Evolutionary conservation across 2,113 vertebrate species (phyloP).

Genomic region (Calidris pygmaea): DNA sequence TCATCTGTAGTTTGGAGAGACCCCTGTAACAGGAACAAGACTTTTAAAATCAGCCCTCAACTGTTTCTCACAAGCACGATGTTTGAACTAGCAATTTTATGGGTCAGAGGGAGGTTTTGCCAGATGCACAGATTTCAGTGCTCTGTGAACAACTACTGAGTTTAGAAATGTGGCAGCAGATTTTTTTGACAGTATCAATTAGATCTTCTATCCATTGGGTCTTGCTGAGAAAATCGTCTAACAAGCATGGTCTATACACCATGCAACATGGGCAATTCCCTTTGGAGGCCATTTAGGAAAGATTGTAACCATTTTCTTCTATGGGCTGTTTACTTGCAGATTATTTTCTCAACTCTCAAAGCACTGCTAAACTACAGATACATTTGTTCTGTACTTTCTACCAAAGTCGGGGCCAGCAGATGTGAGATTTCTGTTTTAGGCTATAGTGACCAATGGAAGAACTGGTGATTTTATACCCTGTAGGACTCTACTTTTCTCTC

Average conservation of each 20-base stretch:
- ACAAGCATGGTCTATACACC: neutral
- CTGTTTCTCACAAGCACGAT: neutral
- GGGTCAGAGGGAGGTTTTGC: slow-evolving; percentile 13
- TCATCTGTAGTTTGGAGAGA: neutral
- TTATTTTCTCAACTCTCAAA: neutral
- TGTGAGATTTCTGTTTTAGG: neutral
- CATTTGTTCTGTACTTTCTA: neutral
- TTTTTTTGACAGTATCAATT: slow-evolving; percentile 53
- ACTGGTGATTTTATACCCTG: neutral
- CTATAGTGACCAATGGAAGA: neutral
- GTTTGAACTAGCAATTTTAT: slow-evolving; percentile 7
- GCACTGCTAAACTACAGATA: neutral
- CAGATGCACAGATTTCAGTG: slow-evolving; percentile 17
- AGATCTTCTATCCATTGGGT: slow-evolving; percentile 12
- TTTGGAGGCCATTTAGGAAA: slow-evolving; percentile 12
- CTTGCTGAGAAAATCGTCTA: neutral
- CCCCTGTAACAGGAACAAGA: neutral
- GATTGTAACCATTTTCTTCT: neutral
- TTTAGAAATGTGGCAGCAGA: slow-evolving; percentile 46
- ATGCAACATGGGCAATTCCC: neutral
- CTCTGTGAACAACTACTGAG: neutral
- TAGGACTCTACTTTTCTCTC: neutral
- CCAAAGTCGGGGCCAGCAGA: neutral
- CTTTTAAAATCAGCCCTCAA: neutral
- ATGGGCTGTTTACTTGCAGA: neutral